Conservation (phyloP, 2,888 invertebrate species). For the Dryobotodes eremita region DNA sequence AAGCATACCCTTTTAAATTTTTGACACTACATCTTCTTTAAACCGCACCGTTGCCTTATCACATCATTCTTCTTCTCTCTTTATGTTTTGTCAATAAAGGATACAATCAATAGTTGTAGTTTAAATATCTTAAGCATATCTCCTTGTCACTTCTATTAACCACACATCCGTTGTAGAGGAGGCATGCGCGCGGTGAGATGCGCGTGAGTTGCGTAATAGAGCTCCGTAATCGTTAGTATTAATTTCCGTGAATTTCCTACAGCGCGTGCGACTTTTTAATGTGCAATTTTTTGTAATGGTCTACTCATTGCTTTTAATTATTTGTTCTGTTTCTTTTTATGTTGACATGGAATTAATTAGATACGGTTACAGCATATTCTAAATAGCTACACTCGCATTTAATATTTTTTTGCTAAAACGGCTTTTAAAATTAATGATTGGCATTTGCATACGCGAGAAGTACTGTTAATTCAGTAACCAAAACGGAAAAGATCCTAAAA, state of each 20-base stretch:
- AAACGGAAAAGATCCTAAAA: background rate
- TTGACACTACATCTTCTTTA: no score
- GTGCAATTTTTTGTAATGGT: conserved; percentile 35
- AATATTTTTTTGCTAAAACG: no score
- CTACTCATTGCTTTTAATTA: conserved; percentile 31
- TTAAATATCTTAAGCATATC: background rate
- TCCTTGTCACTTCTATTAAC: conserved; percentile 36
- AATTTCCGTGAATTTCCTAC: conserved; percentile 81
- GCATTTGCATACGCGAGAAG: background rate
- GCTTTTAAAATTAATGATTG: background rate
- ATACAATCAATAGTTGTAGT: background rate
- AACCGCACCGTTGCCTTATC: no score
- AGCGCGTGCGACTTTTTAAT: conserved; percentile 45
- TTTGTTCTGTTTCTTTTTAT: background rate
- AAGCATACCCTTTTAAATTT: no score
- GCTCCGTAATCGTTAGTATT: conserved; percentile 76
- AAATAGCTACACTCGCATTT: background rate
- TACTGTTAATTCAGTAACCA: background rate
- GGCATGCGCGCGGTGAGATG: conserved; percentile 72
- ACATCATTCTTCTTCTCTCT: background rate
- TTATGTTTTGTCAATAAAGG: background rate
- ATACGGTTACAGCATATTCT: background rate
- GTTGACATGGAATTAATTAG: background rate
- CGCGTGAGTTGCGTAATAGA: conserved; percentile 77
- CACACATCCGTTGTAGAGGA: conserved; percentile 27